Evolutionary conservation across 2,797 vertebrate genomes (phyloP), one percentile per base, ranked within the genome.

Genomic region (Oreochromis grahami): DNA sequence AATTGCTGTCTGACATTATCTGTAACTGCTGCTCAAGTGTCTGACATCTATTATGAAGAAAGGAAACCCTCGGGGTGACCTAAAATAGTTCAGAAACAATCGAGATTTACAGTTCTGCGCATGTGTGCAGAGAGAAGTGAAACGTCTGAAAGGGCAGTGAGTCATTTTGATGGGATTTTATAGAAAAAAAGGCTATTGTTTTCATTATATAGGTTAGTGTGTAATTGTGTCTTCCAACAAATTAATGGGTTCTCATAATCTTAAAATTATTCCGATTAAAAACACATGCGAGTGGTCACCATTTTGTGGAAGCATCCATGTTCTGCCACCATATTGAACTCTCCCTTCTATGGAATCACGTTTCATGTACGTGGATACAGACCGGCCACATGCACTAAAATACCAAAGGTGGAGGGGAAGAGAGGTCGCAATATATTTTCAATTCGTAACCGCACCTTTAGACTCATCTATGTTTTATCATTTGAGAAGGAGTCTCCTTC

Each of bases 41-140:
- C 86, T 84, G 87, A 91, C 90, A 79, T 89, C 79, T 85, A 83
- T 90, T 88, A 85, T 88, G 87, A 90, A 91, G 86, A 34, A 70
- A 55, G 60, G 79, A 81, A 83, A 84, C 80, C 89, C 88, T 87
- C 77, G 24, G 90, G 92, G 85, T 72, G 79, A 89, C 84, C 82
- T 32, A 38, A 91, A 86, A 90, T 83, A 76, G 83, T 86, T 87
- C 43, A 19, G 43, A 48, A 74, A 8, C 43, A 74, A 50, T 50
- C 2, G 43, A 48, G 43, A 74, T 32, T 74, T 50, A 74, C 26
- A 51, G 70, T 50, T 51, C 29, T 74, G 5, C 17, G 11, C 70
- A 51, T 50, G 45, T 19, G 68, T 14, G 45, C 45, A 32, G 45
- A 32, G 7, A 74, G 3, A 13, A 32, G 17, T 50, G 17, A 50